These are phyloP conservation scores for Laticauda laticaudata DNA, from an alignment of 2,113 vertebrate genomes.

Conservation along the genomic window DNA sequence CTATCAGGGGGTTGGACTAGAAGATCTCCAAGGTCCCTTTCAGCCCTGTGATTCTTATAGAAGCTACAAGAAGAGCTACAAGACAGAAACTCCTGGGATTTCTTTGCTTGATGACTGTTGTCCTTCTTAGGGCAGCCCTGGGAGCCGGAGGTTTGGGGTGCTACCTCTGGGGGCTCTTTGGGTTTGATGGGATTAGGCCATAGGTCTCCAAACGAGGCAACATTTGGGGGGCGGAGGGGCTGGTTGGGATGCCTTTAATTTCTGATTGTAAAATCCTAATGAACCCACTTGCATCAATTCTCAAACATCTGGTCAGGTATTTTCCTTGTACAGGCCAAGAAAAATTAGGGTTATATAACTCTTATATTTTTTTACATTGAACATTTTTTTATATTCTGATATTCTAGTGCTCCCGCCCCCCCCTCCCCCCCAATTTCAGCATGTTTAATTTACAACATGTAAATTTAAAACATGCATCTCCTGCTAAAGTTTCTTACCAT, in stretches of 20 bases:
- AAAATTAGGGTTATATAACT: no score
- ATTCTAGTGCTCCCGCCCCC: no score
- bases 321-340: no score
- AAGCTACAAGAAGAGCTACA: not conserved
- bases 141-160: not conserved
- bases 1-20: not conserved
- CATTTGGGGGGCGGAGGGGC: rapidly evolving
- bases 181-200: not conserved
- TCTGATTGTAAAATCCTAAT: no score
- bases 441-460: no score
- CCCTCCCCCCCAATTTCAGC: no score
- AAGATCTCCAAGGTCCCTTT: not conserved
- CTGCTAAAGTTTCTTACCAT: not conserved
- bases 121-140: not conserved
- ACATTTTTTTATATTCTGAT: no score
- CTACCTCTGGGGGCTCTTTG: not conserved
- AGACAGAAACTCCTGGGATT: not conserved
- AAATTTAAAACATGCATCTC: no score
- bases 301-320: no score
- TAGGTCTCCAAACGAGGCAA: no score
- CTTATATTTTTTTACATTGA: no score
- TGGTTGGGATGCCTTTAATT: not conserved
- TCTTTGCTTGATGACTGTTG: not conserved
- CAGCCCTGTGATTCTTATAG: not conserved
- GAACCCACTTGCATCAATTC: no score